Evolutionary conservation across 2,888 invertebrate species (phyloP), one percentile per base, ranked within the genome.

Genomic region (Aleiodes alternator): DNA sequence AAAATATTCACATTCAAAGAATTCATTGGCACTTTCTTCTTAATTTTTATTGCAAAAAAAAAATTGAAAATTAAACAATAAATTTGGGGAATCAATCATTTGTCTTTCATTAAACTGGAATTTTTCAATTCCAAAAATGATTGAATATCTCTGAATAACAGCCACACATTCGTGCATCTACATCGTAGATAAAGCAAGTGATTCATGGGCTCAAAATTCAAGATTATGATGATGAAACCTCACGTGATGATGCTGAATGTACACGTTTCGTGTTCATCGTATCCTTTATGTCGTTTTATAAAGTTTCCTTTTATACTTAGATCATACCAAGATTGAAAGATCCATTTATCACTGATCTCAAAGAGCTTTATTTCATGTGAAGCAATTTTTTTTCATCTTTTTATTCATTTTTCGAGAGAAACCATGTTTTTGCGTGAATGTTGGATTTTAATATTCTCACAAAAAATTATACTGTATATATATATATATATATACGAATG

Each of bases 111-210:
- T 43, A 7, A 43, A 7, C 43, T 9, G 3, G 9, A 43, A 23
- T 23, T 38, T 43, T 43, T 43, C 9, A 9, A 43, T 43, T 11
- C 43, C 1, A 7, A 3, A 43, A 43, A 43, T 43, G 43, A 43
- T 43, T 43, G 43, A 43, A 43, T 43, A 43, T 43, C 43, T 43
- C 43, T 43, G 43, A 43, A 43, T 23, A 9, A 9, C 43, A 43
- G 23, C 8, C 43, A 9, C 43, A 43, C 43, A 43, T 43, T 84
- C 85, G 84, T 84, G 84, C 84, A 84, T 84, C 83, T 84, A 75
- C 80, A 73, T 68, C 59, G 77, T 84, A 84, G 84, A 84, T 85
- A 84, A 85, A 83, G 76, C 23, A 78, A 80, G 84, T 85, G 84
- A 84, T 84, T 82, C 80, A 84, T 83, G 76, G 76, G 80, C 81